A percentile compares a stretch with the other conserved stretches of the same genome.
These are phyloP conservation scores for Colaptes auratus DNA, from an alignment of 2,113 vertebrate genomes.

Conservation along the genomic window DNA sequence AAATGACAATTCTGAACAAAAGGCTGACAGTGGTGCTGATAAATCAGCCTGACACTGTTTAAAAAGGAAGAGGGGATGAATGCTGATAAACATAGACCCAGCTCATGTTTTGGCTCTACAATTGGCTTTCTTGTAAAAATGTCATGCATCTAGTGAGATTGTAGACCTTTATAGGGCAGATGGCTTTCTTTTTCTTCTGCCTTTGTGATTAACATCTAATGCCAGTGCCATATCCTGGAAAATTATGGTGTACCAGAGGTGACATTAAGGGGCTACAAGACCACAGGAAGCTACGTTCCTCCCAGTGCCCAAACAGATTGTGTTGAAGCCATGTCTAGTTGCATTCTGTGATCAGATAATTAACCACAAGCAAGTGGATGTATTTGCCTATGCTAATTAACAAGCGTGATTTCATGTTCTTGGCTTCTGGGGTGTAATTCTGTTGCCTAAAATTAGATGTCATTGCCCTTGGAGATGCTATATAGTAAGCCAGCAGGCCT, in stretches of 20 bases:
- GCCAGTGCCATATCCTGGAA: not conserved
- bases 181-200: not conserved
- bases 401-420: not conserved
- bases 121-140: not conserved
- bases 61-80: not conserved
- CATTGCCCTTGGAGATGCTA: not conserved
- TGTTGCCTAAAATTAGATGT: not conserved
- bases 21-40: not conserved
- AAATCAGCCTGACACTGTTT: slow-evolving; percentile 27
- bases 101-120: not conserved
- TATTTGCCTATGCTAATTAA: not conserved
- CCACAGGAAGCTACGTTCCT: not conserved
- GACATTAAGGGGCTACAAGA: not conserved
- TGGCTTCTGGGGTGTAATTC: not conserved
- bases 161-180: not conserved
- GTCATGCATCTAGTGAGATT: not conserved
- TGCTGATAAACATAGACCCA: not conserved
- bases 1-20: slow-evolving; percentile 2
- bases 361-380: not conserved
- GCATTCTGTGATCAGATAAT: not conserved
- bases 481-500: not conserved
- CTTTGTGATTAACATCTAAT: not conserved
- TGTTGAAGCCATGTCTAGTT: not conserved
- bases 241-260: not conserved
- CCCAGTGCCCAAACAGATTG: not conserved